Evolutionary conservation across 2,113 vertebrate genomes (phyloP), one percentile per base, ranked within the genome.

Genomic region (Forbesichthys agassizii): DNA sequence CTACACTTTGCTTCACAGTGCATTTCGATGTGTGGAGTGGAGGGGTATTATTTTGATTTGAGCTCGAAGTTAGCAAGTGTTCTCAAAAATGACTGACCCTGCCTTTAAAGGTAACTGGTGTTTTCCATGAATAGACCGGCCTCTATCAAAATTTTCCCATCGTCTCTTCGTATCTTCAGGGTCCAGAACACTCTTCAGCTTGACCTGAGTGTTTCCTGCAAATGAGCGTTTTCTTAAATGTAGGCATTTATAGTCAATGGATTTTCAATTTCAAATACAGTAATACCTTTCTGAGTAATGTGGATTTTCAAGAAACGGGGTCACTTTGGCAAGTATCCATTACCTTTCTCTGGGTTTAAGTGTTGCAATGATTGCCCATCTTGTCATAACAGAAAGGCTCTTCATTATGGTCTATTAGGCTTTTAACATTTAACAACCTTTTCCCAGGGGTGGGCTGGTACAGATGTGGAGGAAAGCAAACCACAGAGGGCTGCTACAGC

Each of bases 211-310:
- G 94, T 42, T 98, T 98, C 85, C 83, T 98, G 76, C 96, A 98
- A 92, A 98, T 98, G 95, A 96, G 95, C 90, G 95, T 78, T 93
- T 95, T 71, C 95, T 94, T 0, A 95, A 96, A 87, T 89, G 95
- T 91, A 56, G 12, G 58, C 57, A 65, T 66, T n/a, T 47, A 54
- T 11, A 52, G 49, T 14, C 13, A 51, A 51, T 51, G 49, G 1
- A 51, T 11, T 20, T 20, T 20, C 20, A 20, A 20, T 20, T 20
- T 20, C 20, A 27, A 27, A 27, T 27, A 27, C 27, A 27, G 27
- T 52, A 11, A 52, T 14, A 52, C 27, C 27, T 14, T 52, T 11
- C 14, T 52, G 9, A 52, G 49, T 12, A 52, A 14, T 14, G 69
- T 78, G 9, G n/a, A 16, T 47, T 46, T 33, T 8, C 36, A 61